A percentile compares a stretch with the other conserved stretches of the same genome.
Evolutionary conservation across 2,113 vertebrate genomes (phyloP).

Genomic region (Callipepla californica): DNA sequence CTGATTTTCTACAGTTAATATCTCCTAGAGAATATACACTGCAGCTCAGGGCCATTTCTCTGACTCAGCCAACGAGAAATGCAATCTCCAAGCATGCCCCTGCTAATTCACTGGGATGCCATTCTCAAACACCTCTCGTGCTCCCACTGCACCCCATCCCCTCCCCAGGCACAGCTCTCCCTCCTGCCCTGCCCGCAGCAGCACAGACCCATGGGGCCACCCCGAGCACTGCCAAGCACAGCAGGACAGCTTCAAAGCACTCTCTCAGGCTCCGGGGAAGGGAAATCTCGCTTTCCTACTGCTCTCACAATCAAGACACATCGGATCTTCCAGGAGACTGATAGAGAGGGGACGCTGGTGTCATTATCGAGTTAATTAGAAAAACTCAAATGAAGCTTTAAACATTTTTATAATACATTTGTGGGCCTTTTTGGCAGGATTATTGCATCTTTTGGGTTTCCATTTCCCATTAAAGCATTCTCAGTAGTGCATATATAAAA

Average conservation of each 20-base stretch:
- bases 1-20: slow-evolving; percentile 60
- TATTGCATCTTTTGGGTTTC: slow-evolving; percentile 61
- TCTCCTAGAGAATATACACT: slow-evolving; percentile 46
- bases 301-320: neutral
- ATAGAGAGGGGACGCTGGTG: slow-evolving; percentile 26
- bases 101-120: neutral
- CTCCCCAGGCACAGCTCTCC: neutral
- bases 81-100: neutral
- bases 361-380: slow-evolving; percentile 44
- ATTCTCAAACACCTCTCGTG: neutral
- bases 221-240: no score
- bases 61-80: neutral
- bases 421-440: slow-evolving; percentile 59
- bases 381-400: slow-evolving; percentile 53
- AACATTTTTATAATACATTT: slow-evolving; percentile 64
- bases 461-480: slow-evolving; percentile 63
- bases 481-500: slow-evolving; percentile 48
- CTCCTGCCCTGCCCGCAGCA: no score
- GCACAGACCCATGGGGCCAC: no score
- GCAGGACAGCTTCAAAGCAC: neutral
- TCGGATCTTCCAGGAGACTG: slow-evolving; percentile 22
- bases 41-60: slow-evolving; percentile 43
- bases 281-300: neutral
- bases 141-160: no score
- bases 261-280: no score